These are phyloP conservation scores for Troides aeacus DNA, from an alignment of 2,888 invertebrate genomes.

Conservation along the genomic window DNA sequence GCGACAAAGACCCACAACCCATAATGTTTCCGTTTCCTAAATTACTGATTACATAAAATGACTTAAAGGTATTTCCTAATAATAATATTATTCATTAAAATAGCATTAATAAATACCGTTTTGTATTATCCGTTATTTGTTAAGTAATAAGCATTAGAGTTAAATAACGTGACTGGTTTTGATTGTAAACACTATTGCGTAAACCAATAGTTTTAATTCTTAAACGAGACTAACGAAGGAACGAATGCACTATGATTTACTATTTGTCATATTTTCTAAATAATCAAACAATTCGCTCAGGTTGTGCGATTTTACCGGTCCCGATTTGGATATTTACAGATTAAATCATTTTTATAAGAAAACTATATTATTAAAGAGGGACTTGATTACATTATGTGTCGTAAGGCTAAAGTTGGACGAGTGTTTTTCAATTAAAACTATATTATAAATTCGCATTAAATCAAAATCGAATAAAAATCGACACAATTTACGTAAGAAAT, in stretches of 20 bases:
- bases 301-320: neutral
- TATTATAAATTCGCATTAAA: neutral
- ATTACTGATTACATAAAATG: neutral
- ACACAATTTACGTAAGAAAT: too few relatives aligned
- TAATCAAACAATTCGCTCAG: neutral
- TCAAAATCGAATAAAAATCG: neutral
- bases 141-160: neutral
- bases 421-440: neutral
- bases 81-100: too few relatives aligned
- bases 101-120: neutral
- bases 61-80: neutral
- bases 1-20: too few relatives aligned
- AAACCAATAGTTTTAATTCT: neutral
- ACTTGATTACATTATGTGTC: neutral
- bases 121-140: neutral
- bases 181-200: neutral
- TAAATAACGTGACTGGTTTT: neutral
- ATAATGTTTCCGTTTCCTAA: too few relatives aligned
- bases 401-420: neutral
- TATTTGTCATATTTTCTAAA: neutral
- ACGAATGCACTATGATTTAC: neutral
- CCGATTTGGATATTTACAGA: conserved; percentile 28
- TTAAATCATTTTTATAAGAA: neutral
- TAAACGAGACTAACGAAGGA: neutral
- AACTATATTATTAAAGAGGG: neutral